Evolutionary conservation across 2,888 invertebrate species (phyloP), one percentile per base, ranked within the genome.

Genomic region (Dione vanillae): DNA sequence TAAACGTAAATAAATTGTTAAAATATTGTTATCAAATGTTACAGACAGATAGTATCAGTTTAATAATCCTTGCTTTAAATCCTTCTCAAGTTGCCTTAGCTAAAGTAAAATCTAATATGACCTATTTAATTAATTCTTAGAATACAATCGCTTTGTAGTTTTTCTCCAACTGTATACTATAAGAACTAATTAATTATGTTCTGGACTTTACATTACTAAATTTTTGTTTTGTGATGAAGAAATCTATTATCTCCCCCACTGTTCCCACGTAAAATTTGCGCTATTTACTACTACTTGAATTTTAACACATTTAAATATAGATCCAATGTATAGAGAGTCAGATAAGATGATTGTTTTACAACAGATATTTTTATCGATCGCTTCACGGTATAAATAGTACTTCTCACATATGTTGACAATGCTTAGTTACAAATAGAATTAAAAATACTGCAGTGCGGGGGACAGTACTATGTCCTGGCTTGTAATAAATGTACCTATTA

Each of bases 341-440:
- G 16, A 52, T 52, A 43, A 52, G 45, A 64, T 41, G 65, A 65
- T 40, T 47, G 41, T 69, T 69, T 67, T 59, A 70, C 56, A 70
- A 35, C 64, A 68, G 62, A 58, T 72, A 74, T 74, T 74, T 71
- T 64, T 74, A 74, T 74, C 69, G 69, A 72, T 65, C 67, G 69
- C 54, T 56, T 58, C 58, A 37, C 59, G 72, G 67, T 67, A 59
- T 58, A 74, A 74, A 70, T 74, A 72, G 74, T 68, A 61, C 67
- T 51, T 40, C 56, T 52, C 69, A 67, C 72, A 67, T 67, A 70
- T 72, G 72, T 67, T 70, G 74, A 72, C 74, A 70, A 68, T 65
- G 52, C 49, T 62, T 62, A 70, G 67, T 58, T 58, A 68, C 61
- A 71, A 72, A 65, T 64, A 64, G 27, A 58, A 69, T 61, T 71